A percentile compares a stretch with the other conserved stretches of the same genome.
phyloP scores from a whole-genome alignment of 2,888 invertebrate species.

The Oscheius sp. region DNA sequence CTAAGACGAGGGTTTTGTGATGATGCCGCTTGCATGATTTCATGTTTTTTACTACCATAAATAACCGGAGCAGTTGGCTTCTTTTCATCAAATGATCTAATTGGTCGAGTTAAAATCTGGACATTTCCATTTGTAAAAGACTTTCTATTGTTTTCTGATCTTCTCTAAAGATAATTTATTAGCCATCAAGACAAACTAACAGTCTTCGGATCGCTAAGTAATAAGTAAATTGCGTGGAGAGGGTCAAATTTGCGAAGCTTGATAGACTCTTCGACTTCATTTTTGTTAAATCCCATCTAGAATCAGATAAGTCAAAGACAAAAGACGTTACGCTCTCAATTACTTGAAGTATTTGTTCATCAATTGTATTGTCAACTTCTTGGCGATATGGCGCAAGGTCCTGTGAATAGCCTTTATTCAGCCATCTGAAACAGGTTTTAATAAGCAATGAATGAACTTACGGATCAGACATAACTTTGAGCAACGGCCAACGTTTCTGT shows the following conservation, averaged over 20 bases:
- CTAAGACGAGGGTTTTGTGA: too few species aligned
- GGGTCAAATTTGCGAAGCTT: constrained; percentile 97
- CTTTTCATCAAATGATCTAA: too few species aligned
- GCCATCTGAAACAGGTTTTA: background rate
- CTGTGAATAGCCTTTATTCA: background rate
- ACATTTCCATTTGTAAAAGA: too few species aligned
- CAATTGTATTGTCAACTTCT: background rate
- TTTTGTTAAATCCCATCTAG: constrained; percentile 91
- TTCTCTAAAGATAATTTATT: too few species aligned
- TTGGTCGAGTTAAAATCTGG: too few species aligned
- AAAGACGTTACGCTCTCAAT: background rate
- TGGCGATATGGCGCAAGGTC: background rate
- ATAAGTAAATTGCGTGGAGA: constrained; percentile 97
- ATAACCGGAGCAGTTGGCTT: too few species aligned
- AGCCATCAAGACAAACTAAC: too few species aligned
- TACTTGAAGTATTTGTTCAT: background rate
- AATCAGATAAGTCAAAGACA: background rate
- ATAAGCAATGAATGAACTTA: constrained; percentile 70
- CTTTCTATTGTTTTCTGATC: too few species aligned
- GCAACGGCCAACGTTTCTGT: constrained; percentile 91
- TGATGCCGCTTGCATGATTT: too few species aligned
- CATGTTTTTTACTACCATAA: too few species aligned
- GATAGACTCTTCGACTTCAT: constrained; percentile 94
- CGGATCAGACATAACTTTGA: constrained; percentile 89
- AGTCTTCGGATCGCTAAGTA: too few species aligned